A percentile compares a stretch with the other conserved stretches of the same genome.
phyloP scores from a whole-genome alignment of 2,888 invertebrate genomes.

The Candidula unifasciata region DNA sequence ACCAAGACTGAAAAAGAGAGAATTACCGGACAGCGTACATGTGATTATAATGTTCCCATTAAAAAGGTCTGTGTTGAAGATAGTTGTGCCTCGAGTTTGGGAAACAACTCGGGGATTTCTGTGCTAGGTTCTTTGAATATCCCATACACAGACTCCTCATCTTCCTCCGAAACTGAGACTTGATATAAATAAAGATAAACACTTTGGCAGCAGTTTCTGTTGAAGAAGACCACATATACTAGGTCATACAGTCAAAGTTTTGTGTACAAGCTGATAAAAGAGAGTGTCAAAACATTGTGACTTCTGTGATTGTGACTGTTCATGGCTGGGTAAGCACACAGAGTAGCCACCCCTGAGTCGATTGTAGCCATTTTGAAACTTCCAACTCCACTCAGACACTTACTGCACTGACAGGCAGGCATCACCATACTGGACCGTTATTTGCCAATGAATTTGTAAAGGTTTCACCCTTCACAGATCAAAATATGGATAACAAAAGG shows the following conservation, averaged over 20 bases:
- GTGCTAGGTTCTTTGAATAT: conserved; percentile 20
- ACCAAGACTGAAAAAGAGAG: background rate
- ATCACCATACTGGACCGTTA: too few species aligned
- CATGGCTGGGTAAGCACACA: too few species aligned
- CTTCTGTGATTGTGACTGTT: too few species aligned
- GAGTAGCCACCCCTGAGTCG: too few species aligned
- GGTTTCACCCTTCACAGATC: too few species aligned
- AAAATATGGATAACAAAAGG: too few species aligned
- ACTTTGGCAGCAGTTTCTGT: background rate
- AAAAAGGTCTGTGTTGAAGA: background rate
- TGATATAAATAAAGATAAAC: background rate
- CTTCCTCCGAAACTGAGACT: conserved; percentile 31
- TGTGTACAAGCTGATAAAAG: background rate
- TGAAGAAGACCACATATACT: background rate
- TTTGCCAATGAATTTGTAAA: too few species aligned
- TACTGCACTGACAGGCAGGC: too few species aligned
- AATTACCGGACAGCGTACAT: background rate
- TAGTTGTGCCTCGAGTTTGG: background rate
- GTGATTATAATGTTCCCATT: background rate
- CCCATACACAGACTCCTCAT: conserved; percentile 41
- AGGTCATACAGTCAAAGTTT: background rate
- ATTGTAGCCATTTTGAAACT: too few species aligned
- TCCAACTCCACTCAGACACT: too few species aligned
- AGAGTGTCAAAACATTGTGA: too few species aligned
- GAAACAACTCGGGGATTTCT: background rate